A percentile compares a stretch with the other conserved stretches of the same genome.
Conservation (phyloP, 2,797 vertebrate genomes). For the Acipenser oxyrinchus region DNA sequence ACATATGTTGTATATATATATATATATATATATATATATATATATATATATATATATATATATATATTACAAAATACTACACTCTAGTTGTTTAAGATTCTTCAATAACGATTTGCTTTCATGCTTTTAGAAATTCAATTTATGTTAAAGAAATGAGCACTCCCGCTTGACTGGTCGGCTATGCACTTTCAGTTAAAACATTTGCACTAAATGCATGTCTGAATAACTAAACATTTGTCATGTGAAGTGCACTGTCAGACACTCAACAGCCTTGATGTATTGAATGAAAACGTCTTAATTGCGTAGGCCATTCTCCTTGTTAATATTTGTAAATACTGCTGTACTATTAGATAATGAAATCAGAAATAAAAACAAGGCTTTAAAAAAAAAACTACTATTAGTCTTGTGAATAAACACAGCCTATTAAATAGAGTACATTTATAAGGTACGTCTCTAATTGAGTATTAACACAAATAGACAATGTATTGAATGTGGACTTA, state of each 20-base stretch:
- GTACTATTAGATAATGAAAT: conserved; percentile 57
- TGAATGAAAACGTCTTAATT: conserved; percentile 33
- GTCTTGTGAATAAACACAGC: too few species aligned
- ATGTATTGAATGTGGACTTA: too few species aligned
- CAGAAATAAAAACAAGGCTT: conserved; percentile 29
- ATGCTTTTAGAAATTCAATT: conserved; percentile 36
- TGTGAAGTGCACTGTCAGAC: conserved; percentile 64
- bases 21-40: conserved; percentile 37
- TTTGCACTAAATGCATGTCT: conserved; percentile 71
- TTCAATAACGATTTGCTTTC: conserved; percentile 26
- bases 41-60: conserved; percentile 37
- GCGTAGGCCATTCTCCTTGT: conserved; percentile 36
- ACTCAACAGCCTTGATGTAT: conserved; percentile 27
- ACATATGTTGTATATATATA: neutral
- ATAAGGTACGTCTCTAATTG: too few species aligned
- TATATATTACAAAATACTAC: conserved; percentile 36
- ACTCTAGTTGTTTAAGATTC: conserved; percentile 48
- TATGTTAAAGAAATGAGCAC: conserved; percentile 38
- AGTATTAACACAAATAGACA: too few species aligned
- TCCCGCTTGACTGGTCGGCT: conserved; percentile 47
- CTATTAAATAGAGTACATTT: too few species aligned
- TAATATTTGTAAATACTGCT: conserved; percentile 38
- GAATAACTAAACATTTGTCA: conserved; percentile 66
- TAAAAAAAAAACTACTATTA: too few species aligned
- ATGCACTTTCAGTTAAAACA: conserved; percentile 60